Evolutionary conservation across 2,113 vertebrate genomes (phyloP), one percentile per base, ranked within the genome.

Genomic region (Aptenodytes forsteri): DNA sequence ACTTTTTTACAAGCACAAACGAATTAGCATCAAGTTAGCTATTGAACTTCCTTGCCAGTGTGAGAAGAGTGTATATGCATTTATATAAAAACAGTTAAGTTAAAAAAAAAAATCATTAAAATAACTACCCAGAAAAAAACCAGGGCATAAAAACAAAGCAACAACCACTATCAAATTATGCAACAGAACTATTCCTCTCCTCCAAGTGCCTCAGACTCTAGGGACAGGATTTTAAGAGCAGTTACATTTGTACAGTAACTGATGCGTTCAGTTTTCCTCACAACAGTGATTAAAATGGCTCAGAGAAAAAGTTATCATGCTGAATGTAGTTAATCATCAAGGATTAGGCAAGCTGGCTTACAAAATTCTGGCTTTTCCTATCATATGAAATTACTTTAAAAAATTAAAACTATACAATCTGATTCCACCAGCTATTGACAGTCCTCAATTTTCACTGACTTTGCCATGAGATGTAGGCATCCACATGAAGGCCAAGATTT

Each of bases 161-260:
- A 82, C 44, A 93, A 55, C 16, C 10, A 58, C 27, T 86, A 83
- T 52, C 62, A 88, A 36, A 70, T 88, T 94, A 88, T 40, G 46
- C 10, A 90, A 61, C n/a, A 70, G 23, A 64, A 76, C 42, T 86
- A 32, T 70, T 92, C 34, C 66, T 62, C 38, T 94, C 38, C 32
- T 93, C 18, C 55, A 88, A 56, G 64, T 55, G 55, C 69, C n/a
- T 95, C 29, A 55, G 64, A 50, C 76, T 92, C 95, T 29, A 93
- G 92, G 59, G 92, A 92, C 32, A 70, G 71, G 59, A 81, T 90
- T 94, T 95, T 86, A 94, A 70, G 67, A 94, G 73, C 66, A 94
- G 92, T 83, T 96, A 94, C 90, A 88, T 87, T 88, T 65, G 67
- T 93, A 88, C n/a, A 62, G 66, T 70, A 96, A 97, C 61, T 72